Conservation (phyloP, 2,797 vertebrate species). For the Peromyscus eremicus region DNA sequence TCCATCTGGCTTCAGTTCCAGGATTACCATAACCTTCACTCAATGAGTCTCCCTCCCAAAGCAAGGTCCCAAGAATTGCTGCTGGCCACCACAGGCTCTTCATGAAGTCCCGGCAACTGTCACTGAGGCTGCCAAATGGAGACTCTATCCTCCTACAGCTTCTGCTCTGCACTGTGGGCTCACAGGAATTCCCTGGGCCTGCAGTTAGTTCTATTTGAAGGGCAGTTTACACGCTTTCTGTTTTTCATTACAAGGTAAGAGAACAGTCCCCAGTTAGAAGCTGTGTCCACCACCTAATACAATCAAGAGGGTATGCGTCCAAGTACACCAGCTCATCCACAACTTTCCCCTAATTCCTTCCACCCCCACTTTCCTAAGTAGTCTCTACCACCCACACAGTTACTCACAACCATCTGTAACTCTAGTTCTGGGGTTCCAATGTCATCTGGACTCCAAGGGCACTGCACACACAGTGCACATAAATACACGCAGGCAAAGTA, state of each 20-base stretch:
- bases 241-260: background rate
- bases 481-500: too few species aligned
- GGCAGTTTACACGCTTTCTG: background rate
- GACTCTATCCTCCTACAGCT: background rate
- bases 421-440: too few species aligned
- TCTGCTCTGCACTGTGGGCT: background rate
- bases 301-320: background rate
- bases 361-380: background rate
- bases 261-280: background rate
- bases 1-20: background rate
- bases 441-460: too few species aligned
- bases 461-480: too few species aligned
- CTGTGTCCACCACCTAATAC: too few species aligned
- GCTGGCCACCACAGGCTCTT: background rate
- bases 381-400: too few species aligned
- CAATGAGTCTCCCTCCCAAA: background rate
- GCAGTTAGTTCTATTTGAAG: background rate
- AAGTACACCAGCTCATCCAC: rapidly evolving
- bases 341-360: background rate
- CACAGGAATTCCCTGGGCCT: background rate
- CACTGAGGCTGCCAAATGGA: background rate
- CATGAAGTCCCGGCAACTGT: background rate
- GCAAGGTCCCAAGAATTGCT: background rate
- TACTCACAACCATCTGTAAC: too few species aligned
- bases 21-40: background rate